These are phyloP conservation scores for Tetrao urogallus DNA, from an alignment of 2,113 vertebrate genomes.

Conservation along the genomic window DNA sequence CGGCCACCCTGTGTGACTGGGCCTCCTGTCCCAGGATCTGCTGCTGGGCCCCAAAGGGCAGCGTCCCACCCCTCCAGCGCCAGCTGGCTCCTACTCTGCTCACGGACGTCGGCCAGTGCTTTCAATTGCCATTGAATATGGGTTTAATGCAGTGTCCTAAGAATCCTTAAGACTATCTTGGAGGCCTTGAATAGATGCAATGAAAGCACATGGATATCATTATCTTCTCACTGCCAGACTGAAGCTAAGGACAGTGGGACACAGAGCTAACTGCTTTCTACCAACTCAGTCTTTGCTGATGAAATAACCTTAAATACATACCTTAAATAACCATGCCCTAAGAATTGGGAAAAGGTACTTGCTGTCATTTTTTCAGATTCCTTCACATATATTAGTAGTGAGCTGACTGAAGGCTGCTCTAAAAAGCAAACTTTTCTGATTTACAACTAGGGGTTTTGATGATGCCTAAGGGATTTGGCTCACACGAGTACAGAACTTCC, in stretches of 20 bases:
- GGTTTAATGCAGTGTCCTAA: neutral
- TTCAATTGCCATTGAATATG: neutral
- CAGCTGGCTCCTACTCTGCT: neutral
- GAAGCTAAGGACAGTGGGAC: neutral
- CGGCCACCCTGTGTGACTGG: neutral
- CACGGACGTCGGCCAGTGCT: neutral
- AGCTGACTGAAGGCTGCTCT: neutral
- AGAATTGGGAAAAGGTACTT: neutral
- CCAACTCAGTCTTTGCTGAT: neutral
- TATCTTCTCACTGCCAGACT: neutral
- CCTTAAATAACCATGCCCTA: neutral
- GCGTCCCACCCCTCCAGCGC: neutral
- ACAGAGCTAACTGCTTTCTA: accelerated
- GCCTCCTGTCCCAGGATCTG: neutral
- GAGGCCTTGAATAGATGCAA: neutral
- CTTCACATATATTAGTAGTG: neutral
- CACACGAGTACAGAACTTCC: neutral
- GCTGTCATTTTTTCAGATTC: neutral
- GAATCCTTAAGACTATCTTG: neutral
- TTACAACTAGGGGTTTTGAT: neutral
- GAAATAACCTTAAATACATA: neutral
- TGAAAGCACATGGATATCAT: neutral
- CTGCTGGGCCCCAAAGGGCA: neutral
- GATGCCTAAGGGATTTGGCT: neutral
- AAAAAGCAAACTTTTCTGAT: neutral